Conservation (phyloP, 2,797 vertebrate genomes). For the Pogoniulus pusillus region DNA sequence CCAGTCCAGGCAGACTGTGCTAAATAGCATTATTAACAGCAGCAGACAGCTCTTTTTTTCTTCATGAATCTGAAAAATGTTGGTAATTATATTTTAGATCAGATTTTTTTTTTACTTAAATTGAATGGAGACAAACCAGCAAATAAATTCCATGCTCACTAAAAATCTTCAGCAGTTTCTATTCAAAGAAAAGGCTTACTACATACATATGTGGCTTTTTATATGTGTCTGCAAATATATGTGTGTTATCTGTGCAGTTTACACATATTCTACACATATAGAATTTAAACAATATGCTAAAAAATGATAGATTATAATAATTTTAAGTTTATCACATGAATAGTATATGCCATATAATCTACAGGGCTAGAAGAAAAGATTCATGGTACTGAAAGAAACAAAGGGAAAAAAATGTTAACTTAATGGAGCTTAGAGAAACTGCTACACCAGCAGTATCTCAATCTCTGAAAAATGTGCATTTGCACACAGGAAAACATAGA, state of each 20-base stretch:
- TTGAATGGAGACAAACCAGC: background rate
- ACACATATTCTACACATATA: rapidly evolving
- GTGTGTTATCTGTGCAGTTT: background rate
- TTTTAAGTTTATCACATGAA: background rate
- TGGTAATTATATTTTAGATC: background rate
- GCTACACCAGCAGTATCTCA: background rate
- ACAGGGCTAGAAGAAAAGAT: background rate
- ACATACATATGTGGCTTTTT: background rate
- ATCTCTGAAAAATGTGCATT: no score
- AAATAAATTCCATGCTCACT: background rate
- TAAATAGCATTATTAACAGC: background rate
- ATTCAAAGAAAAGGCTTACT: background rate
- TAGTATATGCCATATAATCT: background rate
- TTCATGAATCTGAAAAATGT: background rate
- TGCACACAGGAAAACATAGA: background rate
- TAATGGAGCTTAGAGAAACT: background rate
- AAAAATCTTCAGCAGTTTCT: background rate
- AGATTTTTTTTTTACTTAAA: background rate
- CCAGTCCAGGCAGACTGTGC: background rate
- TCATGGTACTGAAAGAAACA: background rate
- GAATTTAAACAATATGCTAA: background rate
- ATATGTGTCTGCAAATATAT: background rate
- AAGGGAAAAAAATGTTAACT: background rate
- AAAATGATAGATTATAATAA: background rate
- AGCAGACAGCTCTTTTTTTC: background rate